A percentile compares a stretch with the other conserved stretches of the same genome.
These are phyloP conservation scores for Pedicia rivosa DNA, from an alignment of 2,888 invertebrate genomes.

Conservation along the genomic window DNA sequence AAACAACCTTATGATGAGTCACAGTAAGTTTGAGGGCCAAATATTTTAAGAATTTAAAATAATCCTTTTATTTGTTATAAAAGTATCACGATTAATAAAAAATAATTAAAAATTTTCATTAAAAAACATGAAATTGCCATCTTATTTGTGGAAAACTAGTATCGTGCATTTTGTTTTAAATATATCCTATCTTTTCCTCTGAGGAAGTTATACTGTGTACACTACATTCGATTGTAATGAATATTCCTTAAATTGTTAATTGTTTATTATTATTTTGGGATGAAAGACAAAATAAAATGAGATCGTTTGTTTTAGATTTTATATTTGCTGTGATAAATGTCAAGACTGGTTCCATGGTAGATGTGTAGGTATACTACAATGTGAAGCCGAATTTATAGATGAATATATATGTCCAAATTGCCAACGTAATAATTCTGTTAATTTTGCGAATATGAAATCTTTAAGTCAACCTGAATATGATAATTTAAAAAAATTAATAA, in stretches of 20 bases:
- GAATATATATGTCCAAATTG: slow-evolving; percentile 95
- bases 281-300: slow-evolving; percentile 7
- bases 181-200: too few relatives aligned
- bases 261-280: background rate
- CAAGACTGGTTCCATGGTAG: slow-evolving; percentile 99
- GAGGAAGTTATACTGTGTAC: too few relatives aligned
- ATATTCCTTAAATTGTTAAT: background rate
- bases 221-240: too few relatives aligned
- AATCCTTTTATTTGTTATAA: too few relatives aligned
- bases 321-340: slow-evolving; percentile 97
- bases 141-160: too few relatives aligned
- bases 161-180: too few relatives aligned
- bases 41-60: background rate
- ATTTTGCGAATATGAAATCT: slow-evolving; percentile 80
- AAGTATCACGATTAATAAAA: too few relatives aligned
- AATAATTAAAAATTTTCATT: too few relatives aligned
- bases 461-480: slow-evolving; percentile 65
- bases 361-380: slow-evolving; percentile 88
- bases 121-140: too few relatives aligned
- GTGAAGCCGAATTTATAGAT: slow-evolving; percentile 87
- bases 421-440: slow-evolving; percentile 75
- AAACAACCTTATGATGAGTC: slow-evolving; percentile 94
- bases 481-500: slow-evolving; percentile 68
- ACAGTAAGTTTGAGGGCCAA: slow-evolving; percentile 47
- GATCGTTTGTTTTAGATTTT: slow-evolving; percentile 53